A percentile compares a stretch with the other conserved stretches of the same genome.
phyloP scores from a whole-genome alignment of 2,797 vertebrate species.

The Hippoglossus hippoglossus region DNA sequence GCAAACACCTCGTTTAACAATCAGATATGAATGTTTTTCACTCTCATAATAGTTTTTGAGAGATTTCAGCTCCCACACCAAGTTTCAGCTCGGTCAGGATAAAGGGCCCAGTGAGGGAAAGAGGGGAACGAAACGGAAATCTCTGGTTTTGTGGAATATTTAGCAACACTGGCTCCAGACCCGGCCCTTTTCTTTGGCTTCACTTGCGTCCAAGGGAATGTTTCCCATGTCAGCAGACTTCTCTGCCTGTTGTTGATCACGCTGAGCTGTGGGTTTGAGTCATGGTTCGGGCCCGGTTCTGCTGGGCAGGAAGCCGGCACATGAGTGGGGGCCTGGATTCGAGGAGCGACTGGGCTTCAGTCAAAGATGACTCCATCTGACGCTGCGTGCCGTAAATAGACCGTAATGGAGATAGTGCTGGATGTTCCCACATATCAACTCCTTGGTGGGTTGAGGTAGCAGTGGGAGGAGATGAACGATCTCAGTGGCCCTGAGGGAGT shows the following conservation, averaged over 20 bases:
- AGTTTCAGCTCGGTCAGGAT: slow-evolving; percentile 49
- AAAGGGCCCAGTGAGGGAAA: slow-evolving; percentile 44
- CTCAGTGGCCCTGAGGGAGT: slow-evolving; percentile 55
- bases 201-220: slow-evolving; percentile 61
- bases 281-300: slow-evolving; percentile 48
- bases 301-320: slow-evolving; percentile 56
- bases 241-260: slow-evolving; percentile 50
- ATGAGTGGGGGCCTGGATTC: slow-evolving; percentile 39
- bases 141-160: slow-evolving; percentile 77
- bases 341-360: slow-evolving; percentile 41
- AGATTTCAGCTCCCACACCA: slow-evolving; percentile 44
- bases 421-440: slow-evolving; percentile 62
- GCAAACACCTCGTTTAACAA: slow-evolving; percentile 42
- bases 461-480: slow-evolving; percentile 65
- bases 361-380: slow-evolving; percentile 37
- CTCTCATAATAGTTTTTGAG: slow-evolving; percentile 42
- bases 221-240: slow-evolving; percentile 73
- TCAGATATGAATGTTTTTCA: slow-evolving; percentile 46
- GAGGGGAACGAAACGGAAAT: slow-evolving; percentile 45
- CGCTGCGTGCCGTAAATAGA: slow-evolving; percentile 64
- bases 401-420: slow-evolving; percentile 72
- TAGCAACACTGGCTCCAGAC: slow-evolving; percentile 73
- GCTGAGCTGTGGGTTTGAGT: slow-evolving; percentile 68
- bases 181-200: slow-evolving; percentile 68
- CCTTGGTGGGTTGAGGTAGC: slow-evolving; percentile 56